phyloP scores from a whole-genome alignment of 1,140 invertebrate genomes.

The Drosophila sp. region DNA sequence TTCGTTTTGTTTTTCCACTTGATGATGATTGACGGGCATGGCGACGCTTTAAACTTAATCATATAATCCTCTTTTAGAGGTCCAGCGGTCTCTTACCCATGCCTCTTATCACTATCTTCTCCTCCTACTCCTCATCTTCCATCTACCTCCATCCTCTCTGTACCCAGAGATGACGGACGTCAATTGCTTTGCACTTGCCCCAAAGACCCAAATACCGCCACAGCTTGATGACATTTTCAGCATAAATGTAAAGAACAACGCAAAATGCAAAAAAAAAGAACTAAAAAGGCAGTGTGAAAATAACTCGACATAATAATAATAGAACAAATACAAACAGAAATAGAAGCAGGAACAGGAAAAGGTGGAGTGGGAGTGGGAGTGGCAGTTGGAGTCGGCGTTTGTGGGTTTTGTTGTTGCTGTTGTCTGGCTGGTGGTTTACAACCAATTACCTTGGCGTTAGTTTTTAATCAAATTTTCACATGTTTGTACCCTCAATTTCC shows the following conservation, averaged over 20 bases:
- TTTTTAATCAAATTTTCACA: conserved; percentile 77
- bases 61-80: conserved; percentile 56
- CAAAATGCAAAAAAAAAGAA: not conserved
- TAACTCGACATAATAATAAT: conserved; percentile 9
- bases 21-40: conserved; percentile 57
- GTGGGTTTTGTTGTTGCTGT: not conserved
- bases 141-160: not conserved
- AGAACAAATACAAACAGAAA: conserved; percentile 1
- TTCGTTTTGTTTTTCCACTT: conserved; percentile 1
- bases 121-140: not conserved
- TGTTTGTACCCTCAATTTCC: conserved; percentile 50
- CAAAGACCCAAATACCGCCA: conserved; percentile 70
- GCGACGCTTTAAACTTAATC: conserved; percentile 54
- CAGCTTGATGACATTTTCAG: conserved; percentile 27
- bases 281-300: not conserved
- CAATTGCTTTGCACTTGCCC: conserved; percentile 82
- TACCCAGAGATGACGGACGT: conserved; percentile 36
- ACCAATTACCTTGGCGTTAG: conserved; percentile 70
- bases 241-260: not conserved
- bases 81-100: not conserved
- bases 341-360: not conserved
- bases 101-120: not conserved
- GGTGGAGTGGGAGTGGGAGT: conserved; percentile 3
- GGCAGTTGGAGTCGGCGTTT: conserved; percentile 1
- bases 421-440: conserved; percentile 33